Evolutionary conservation across 37 sponge, comb jelly and placozoan species (phyloP).

Genomic region (Eunapius fragilis): DNA sequence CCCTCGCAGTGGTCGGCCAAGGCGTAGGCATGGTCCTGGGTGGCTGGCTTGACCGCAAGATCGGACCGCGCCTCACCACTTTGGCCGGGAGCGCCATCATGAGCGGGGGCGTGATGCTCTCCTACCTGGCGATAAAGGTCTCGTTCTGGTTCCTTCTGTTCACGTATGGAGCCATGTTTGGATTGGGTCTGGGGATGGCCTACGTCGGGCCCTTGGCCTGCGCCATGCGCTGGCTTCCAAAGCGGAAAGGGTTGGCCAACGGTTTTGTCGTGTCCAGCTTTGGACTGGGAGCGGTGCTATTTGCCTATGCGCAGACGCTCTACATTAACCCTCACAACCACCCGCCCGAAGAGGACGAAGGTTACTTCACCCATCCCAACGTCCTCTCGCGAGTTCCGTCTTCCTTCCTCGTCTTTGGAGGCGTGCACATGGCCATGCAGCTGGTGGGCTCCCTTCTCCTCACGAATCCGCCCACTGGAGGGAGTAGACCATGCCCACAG

Average conservation of each 20-base stretch:
- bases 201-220: slow-evolving; percentile 77
- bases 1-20: slow-evolving; percentile 66
- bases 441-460: slow-evolving; percentile 68
- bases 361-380: slow-evolving; percentile 55
- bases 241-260: slow-evolving; percentile 76
- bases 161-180: slow-evolving; percentile 88
- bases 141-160: slow-evolving; percentile 69
- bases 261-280: slow-evolving; percentile 89
- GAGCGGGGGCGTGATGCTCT: slow-evolving; percentile 53
- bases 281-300: slow-evolving; percentile 81
- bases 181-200: slow-evolving; percentile 79
- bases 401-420: slow-evolving; percentile 78
- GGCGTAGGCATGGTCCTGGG: slow-evolving; percentile 79
- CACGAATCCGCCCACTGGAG: slow-evolving; percentile 44
- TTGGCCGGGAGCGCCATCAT: slow-evolving; percentile 69
- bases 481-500: no score
- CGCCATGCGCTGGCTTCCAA: slow-evolving; percentile 88
- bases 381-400: slow-evolving; percentile 68
- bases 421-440: slow-evolving; percentile 63
- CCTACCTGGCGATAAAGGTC: slow-evolving; percentile 50
- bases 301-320: slow-evolving; percentile 64
- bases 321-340: slow-evolving; percentile 83
- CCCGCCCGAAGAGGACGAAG: neutral
- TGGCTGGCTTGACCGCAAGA: slow-evolving; percentile 70
- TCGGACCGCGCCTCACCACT: slow-evolving; percentile 79